Percentiles rank a stretch among this genome's conserved stretches.
Evolutionary conservation across 2,888 invertebrate species (phyloP).

Genomic region (Tiliacea aurago): DNA sequence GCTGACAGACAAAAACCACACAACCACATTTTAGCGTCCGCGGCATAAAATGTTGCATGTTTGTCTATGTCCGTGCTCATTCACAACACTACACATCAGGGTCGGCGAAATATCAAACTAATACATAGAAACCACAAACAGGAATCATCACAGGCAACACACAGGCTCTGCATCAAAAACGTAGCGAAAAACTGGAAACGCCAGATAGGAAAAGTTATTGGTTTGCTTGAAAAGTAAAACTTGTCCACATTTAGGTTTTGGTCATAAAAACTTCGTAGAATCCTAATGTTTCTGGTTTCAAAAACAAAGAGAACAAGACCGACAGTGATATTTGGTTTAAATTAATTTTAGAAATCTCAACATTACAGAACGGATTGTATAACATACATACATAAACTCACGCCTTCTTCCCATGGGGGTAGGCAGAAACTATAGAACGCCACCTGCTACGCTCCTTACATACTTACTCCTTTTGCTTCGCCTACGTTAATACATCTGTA

Average conservation of each 20-base stretch:
- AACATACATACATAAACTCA: too few species aligned
- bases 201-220: conserved; percentile 36
- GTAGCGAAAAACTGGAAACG: conserved; percentile 36
- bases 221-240: conserved; percentile 28
- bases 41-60: conserved; percentile 56
- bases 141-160: conserved; percentile 9
- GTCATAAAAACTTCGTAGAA: conserved; percentile 3
- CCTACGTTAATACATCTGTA: too few species aligned
- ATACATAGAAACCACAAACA: conserved; percentile 30
- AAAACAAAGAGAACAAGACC: conserved; percentile 4
- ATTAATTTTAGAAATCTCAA: conserved; percentile 26
- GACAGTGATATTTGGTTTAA: conserved; percentile 4
- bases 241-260: conserved; percentile 10
- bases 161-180: not conserved
- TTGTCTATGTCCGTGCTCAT: conserved; percentile 56
- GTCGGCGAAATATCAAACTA: conserved; percentile 43
- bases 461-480: too few species aligned
- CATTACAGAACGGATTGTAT: conserved; percentile 11
- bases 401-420: too few species aligned
- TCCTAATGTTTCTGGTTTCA: conserved; percentile 13
- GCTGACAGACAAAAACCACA: conserved; percentile 52
- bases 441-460: too few species aligned
- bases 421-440: too few species aligned
- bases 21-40: conserved; percentile 50
- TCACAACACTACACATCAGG: conserved; percentile 48